phyloP scores from a whole-genome alignment of 2,797 vertebrate genomes.

The Lithobates sylvaticus region DNA sequence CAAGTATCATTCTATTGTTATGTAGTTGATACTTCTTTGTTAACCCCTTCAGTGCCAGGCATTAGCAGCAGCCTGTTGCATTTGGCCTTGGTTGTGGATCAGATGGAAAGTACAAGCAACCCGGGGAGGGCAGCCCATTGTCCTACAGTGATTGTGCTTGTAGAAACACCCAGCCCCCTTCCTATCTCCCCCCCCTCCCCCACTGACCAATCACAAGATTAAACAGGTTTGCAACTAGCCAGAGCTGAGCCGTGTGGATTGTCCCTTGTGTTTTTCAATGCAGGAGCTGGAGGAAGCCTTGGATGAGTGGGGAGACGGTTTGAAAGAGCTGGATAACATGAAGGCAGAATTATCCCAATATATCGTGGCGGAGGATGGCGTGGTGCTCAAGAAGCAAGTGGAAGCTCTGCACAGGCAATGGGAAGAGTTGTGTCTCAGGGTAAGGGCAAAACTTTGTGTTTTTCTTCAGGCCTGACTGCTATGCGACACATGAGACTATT shows the following conservation, averaged over 20 bases:
- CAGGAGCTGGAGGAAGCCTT: slow-evolving; percentile 90
- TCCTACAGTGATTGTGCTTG: slow-evolving; percentile 30
- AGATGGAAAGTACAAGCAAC: background rate
- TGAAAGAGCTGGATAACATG: slow-evolving; percentile 84
- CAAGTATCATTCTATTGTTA: background rate
- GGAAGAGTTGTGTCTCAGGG: slow-evolving; percentile 92
- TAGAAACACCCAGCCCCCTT: slow-evolving; percentile 68
- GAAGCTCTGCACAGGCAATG: slow-evolving; percentile 88
- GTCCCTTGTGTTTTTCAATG: slow-evolving; percentile 80
- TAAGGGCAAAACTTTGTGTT: slow-evolving; percentile 69
- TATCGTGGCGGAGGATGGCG: slow-evolving; percentile 83
- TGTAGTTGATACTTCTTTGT: background rate
- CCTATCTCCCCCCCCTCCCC: slow-evolving; percentile 71
- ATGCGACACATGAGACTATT: background rate
- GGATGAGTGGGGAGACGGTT: slow-evolving; percentile 84
- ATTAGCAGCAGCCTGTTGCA: slow-evolving; percentile 12
- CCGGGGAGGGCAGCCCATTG: slow-evolving; percentile 2
- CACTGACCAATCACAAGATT: slow-evolving; percentile 79
- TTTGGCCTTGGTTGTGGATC: slow-evolving; percentile 29
- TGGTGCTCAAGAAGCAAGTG: slow-evolving; percentile 87
- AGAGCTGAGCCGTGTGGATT: slow-evolving; percentile 69
- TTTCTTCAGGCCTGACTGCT: background rate
- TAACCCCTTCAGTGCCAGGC: slow-evolving; percentile 2
- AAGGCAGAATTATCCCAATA: slow-evolving; percentile 85
- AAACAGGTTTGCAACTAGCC: slow-evolving; percentile 79